Percentiles rank a stretch among this genome's conserved stretches.
phyloP scores from a whole-genome alignment of 2,888 invertebrate genomes.

The Amphipyra berbera region DNA sequence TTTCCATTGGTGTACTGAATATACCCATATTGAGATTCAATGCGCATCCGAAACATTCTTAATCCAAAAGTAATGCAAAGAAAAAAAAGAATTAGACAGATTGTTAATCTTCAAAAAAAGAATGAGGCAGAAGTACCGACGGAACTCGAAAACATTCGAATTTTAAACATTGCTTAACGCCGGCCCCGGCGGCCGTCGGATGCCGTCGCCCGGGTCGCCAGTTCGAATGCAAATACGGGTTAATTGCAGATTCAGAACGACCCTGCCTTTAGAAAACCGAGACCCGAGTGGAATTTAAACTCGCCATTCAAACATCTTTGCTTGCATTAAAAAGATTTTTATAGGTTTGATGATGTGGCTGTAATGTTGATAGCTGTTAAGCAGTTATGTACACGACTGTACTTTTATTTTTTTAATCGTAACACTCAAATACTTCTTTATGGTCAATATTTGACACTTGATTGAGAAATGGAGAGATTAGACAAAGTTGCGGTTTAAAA shows the following conservation, averaged over 20 bases:
- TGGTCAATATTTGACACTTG: background rate
- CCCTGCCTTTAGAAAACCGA: slow-evolving; percentile 77
- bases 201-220: slow-evolving; percentile 65
- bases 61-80: slow-evolving; percentile 10
- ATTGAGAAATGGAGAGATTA: no score
- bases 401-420: background rate
- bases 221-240: slow-evolving; percentile 82
- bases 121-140: background rate
- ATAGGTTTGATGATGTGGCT: slow-evolving; percentile 9
- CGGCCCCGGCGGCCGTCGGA: slow-evolving; percentile 40
- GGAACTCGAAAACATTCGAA: slow-evolving; percentile 23
- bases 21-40: slow-evolving; percentile 43
- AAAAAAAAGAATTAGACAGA: background rate
- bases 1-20: slow-evolving; percentile 7
- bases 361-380: slow-evolving; percentile 8
- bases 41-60: slow-evolving; percentile 30
- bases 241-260: slow-evolving; percentile 83
- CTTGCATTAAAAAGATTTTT: slow-evolving; percentile 19
- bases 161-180: slow-evolving; percentile 30
- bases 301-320: slow-evolving; percentile 42
- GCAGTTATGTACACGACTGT: background rate
- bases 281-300: slow-evolving; percentile 77
- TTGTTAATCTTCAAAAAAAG: no score
- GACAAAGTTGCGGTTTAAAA: no score
- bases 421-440: background rate